Evolutionary conservation across 92 coral and sea anemone species (phyloP).

Genomic region (Anthopleura xanthogrammica): DNA sequence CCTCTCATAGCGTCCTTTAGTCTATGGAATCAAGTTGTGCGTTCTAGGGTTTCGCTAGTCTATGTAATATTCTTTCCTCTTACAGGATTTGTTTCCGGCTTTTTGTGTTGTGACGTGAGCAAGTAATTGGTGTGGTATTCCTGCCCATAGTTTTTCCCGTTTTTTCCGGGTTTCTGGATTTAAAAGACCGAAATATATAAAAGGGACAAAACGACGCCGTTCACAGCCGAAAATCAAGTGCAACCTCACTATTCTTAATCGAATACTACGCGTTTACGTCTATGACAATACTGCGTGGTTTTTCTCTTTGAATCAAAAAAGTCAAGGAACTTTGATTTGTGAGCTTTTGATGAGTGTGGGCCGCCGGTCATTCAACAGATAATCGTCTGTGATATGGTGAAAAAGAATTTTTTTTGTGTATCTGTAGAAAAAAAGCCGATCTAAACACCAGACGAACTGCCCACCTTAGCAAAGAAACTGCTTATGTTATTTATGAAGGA

Average conservation of each 20-base stretch:
- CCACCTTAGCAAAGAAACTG: too few relatives aligned
- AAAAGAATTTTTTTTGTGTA: neutral
- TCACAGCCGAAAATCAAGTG: neutral
- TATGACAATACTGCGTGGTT: neutral
- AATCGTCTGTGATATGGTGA: neutral
- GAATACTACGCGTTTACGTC: neutral
- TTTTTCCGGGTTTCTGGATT: neutral
- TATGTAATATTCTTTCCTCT: neutral
- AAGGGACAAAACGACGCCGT: neutral
- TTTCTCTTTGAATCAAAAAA: neutral
- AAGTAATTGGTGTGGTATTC: neutral
- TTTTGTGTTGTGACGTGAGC: neutral
- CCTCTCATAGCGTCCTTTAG: too few relatives aligned
- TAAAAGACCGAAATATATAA: neutral
- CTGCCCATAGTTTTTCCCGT: neutral
- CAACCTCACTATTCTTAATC: neutral
- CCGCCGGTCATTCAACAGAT: neutral
- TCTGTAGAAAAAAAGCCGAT: neutral
- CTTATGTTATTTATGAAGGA: too few relatives aligned
- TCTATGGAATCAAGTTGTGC: neutral
- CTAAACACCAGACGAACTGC: too few relatives aligned
- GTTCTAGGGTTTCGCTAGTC: neutral
- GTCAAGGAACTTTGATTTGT: slow-evolving; percentile 1
- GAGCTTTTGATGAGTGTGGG: neutral
- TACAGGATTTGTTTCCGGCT: neutral